Conservation (phyloP, 1,140 invertebrate genomes). For the Tigriopus japonicus region DNA sequence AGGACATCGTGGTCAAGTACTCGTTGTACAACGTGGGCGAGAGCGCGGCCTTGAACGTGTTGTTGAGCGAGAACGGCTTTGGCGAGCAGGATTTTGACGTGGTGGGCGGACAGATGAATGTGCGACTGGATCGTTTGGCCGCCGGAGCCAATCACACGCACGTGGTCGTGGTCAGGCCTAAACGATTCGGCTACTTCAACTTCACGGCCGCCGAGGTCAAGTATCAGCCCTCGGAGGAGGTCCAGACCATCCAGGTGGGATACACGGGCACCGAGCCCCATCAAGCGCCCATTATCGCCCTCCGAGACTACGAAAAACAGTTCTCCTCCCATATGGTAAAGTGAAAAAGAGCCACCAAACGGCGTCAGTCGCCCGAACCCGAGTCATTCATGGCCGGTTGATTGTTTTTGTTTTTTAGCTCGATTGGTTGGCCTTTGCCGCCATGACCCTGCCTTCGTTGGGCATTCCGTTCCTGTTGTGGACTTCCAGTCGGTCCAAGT, state of each 20-base stretch:
- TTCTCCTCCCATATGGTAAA: constrained; percentile 87
- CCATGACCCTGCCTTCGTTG: constrained; percentile 85
- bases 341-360: constrained; percentile 11
- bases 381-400: no score
- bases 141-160: constrained; percentile 84
- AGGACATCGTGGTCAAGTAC: constrained; percentile 87
- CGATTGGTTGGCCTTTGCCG: constrained; percentile 87
- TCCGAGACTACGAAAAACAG: constrained; percentile 88
- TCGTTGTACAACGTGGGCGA: constrained; percentile 64
- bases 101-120: constrained; percentile 60
- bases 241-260: constrained; percentile 34
- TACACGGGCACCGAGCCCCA: constrained; percentile 86
- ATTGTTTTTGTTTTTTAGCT: constrained; percentile 46
- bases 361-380: neutral
- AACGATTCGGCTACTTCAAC: constrained; percentile 83
- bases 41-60: constrained; percentile 68
- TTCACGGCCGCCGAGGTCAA: constrained; percentile 84
- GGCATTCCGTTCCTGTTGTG: constrained; percentile 84
- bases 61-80: constrained; percentile 72
- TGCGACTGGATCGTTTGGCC: constrained; percentile 67
- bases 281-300: constrained; percentile 83
- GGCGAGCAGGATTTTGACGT: constrained; percentile 57
- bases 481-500: constrained; percentile 86
- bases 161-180: constrained; percentile 72
- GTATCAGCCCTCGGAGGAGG: constrained; percentile 38